Conservation (phyloP, 2,888 invertebrate species). For the Aelia acuminata region DNA sequence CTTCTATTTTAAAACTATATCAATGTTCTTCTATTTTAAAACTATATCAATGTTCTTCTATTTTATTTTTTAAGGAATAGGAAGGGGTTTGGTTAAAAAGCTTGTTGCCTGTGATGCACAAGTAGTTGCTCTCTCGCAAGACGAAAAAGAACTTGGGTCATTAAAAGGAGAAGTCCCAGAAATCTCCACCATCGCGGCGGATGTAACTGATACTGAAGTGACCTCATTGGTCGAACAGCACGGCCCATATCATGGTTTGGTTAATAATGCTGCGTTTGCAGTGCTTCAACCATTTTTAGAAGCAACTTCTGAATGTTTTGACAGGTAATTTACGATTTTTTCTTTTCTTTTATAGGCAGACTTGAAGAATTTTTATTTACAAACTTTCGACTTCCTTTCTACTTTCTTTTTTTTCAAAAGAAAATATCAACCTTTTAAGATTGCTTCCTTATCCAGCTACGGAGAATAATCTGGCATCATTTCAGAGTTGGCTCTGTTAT, state of each 20-base stretch:
- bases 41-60: too few species aligned
- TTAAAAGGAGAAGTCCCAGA: conserved; percentile 75
- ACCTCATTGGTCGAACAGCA: conserved; percentile 75
- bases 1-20: too few species aligned
- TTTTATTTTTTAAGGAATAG: conserved; percentile 72
- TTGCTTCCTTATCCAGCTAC: too few species aligned
- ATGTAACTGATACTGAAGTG: conserved; percentile 85
- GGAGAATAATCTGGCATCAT: too few species aligned
- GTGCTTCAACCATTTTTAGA: conserved; percentile 80
- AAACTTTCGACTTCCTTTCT: too few species aligned
- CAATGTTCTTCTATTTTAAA: too few species aligned
- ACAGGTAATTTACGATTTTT: conserved; percentile 73
- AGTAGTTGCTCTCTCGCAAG: conserved; percentile 84
- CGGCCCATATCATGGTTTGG: conserved; percentile 82
- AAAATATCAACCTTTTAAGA: too few species aligned
- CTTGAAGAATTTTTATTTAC: too few species aligned
- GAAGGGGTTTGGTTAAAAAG: conserved; percentile 80
- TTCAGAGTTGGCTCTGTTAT: too few species aligned
- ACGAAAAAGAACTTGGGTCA: conserved; percentile 76
- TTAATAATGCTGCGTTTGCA: conserved; percentile 91
- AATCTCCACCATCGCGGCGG: conserved; percentile 79
- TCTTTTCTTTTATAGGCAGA: too few species aligned
- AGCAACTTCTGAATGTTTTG: conserved; percentile 78
- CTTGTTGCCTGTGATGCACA: conserved; percentile 79
- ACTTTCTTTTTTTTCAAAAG: too few species aligned